A percentile compares a stretch with the other conserved stretches of the same genome.
These are phyloP conservation scores for Carterocephalus palaemon DNA, from an alignment of 2,888 invertebrate species.

Conservation along the genomic window DNA sequence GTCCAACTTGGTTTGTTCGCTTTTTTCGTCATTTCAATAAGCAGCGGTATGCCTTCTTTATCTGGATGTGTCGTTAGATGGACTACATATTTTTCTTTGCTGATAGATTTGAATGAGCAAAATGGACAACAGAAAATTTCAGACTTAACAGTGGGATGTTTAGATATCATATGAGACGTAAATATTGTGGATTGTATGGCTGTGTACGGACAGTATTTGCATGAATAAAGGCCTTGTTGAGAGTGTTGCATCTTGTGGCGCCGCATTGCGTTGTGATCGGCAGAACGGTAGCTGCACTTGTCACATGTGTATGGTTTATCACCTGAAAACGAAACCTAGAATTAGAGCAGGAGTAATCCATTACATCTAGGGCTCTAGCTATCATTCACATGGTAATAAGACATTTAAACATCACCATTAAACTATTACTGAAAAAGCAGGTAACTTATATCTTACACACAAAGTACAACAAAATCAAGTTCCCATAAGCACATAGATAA, in stretches of 20 bases:
- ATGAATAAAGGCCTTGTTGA: constrained; percentile 86
- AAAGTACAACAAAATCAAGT: no score
- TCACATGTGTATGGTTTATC: constrained; percentile 89
- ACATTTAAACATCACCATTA: no score
- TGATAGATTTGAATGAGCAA: constrained; percentile 82
- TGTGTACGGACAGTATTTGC: constrained; percentile 87
- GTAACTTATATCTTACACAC: no score
- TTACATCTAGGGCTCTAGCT: no score
- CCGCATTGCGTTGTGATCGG: constrained; percentile 89
- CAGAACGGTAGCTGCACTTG: constrained; percentile 83
- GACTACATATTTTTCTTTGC: constrained; percentile 78
- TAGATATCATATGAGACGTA: constrained; percentile 86
- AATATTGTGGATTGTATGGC: constrained; percentile 89
- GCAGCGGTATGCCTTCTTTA: constrained; percentile 60
- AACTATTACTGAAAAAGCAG: no score
- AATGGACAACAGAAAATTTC: constrained; percentile 81
- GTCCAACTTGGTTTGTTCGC: constrained; percentile 63
- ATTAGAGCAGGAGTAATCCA: no score
- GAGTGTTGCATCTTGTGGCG: constrained; percentile 88
- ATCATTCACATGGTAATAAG: no score
- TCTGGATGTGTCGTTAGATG: constrained; percentile 77
- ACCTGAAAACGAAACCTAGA: constrained; percentile 74
- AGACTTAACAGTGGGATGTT: constrained; percentile 85
- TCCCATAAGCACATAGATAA: no score
- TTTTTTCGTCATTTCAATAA: constrained; percentile 59